These are phyloP conservation scores for Chirona hameri DNA, from an alignment of 2,888 invertebrate species.

Conservation along the genomic window DNA sequence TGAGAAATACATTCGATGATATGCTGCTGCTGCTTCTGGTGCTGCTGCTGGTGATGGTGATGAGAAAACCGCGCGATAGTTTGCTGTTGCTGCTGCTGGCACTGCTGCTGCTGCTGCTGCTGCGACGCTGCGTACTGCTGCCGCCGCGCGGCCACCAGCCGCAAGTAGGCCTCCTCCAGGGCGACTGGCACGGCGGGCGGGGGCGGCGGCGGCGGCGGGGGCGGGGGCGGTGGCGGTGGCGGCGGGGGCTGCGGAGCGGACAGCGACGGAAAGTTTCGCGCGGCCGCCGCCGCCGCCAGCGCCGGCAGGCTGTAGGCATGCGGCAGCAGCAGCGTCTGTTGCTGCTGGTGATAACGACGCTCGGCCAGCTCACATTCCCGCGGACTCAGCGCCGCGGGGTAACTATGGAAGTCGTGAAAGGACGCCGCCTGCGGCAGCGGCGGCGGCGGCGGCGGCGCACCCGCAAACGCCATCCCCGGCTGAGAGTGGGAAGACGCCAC, in stretches of 20 bases:
- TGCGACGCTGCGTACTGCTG: not conserved
- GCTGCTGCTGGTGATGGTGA: not conserved
- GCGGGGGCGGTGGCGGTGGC: not conserved
- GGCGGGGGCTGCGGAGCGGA: not conserved
- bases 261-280: not conserved
- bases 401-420: not conserved
- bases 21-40: not conserved
- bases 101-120: not conserved
- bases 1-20: not conserved
- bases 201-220: not conserved
- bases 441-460: not conserved
- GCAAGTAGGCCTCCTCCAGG: not conserved
- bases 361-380: not conserved
- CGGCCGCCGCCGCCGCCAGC: not conserved
- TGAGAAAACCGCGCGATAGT: not conserved
- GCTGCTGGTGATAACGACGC: not conserved
- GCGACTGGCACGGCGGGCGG: not conserved
- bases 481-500: not conserved
- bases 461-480: not conserved
- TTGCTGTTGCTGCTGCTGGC: constrained; percentile 1
- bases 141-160: not conserved
- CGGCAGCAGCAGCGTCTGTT: not conserved
- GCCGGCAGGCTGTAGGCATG: constrained; percentile 5
- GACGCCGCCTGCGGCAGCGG: not conserved
- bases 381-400: too few species aligned